Percentiles rank a stretch among this genome's conserved stretches.
These are phyloP conservation scores for Syrista parreyssii DNA, from an alignment of 2,888 invertebrate species.

Conservation along the genomic window DNA sequence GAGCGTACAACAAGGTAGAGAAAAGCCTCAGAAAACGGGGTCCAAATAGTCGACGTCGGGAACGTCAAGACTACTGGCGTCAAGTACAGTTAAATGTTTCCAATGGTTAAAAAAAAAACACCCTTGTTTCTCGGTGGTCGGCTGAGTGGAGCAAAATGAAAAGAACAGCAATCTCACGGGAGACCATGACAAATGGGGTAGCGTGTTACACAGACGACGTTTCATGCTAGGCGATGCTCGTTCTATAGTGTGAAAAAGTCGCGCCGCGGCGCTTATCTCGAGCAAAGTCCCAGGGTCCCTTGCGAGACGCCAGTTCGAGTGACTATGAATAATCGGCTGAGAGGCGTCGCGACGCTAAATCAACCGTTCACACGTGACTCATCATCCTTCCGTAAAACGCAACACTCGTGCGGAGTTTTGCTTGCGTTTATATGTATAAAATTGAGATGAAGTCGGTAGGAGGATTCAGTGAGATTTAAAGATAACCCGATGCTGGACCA, in stretches of 20 bases:
- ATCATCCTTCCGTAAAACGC: not conserved
- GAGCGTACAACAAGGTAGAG: not conserved
- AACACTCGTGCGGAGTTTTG: not conserved
- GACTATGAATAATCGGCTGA: slow-evolving; percentile 4
- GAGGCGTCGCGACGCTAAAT: slow-evolving; percentile 2
- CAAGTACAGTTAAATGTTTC: not conserved
- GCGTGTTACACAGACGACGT: not conserved
- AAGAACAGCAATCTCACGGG: not conserved
- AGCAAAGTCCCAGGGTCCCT: not conserved
- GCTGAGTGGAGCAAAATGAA: not conserved
- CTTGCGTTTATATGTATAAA: not conserved
- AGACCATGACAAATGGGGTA: not conserved
- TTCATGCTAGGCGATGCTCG: not conserved
- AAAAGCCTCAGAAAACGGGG: not conserved
- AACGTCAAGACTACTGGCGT: not conserved
- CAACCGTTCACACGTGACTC: slow-evolving; percentile 3
- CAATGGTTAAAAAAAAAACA: not conserved
- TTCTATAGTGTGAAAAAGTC: not conserved
- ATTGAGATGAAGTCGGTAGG: not conserved
- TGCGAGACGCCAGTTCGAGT: not conserved
- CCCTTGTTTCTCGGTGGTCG: not conserved
- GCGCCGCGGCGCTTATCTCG: not conserved
- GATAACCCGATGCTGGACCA: not conserved
- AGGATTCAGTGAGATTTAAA: not conserved
- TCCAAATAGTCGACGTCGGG: not conserved